phyloP scores from a whole-genome alignment of 2,113 vertebrate genomes.

The Corythoichthys intestinalis region DNA sequence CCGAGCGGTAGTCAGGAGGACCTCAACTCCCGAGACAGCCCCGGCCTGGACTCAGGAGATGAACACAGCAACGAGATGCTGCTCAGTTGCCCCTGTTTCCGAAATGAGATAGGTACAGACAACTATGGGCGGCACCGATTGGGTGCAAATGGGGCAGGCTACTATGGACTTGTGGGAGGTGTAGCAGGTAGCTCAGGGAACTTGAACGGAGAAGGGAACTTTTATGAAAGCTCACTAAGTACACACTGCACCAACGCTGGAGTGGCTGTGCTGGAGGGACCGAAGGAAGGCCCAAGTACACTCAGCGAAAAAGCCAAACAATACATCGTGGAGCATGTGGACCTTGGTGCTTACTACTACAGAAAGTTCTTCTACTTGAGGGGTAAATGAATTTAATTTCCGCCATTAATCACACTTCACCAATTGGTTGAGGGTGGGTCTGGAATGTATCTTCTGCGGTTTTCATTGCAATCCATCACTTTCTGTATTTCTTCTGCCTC shows the following conservation, averaged over 20 bases:
- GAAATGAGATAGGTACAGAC: constrained; percentile 90
- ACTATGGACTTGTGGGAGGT: constrained; percentile 38
- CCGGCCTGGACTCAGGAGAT: constrained; percentile 83
- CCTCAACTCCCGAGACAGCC: constrained; percentile 84
- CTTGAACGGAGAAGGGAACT: constrained; percentile 74
- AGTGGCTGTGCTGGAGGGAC: constrained; percentile 88
- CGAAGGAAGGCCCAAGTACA: constrained; percentile 82
- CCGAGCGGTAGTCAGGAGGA: constrained; percentile 93
- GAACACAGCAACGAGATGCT: constrained; percentile 94
- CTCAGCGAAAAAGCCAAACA: constrained; percentile 86
- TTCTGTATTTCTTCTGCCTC: constrained; percentile 14
- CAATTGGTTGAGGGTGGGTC: background rate
- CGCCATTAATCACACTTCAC: constrained; percentile 4
- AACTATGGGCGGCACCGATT: constrained; percentile 81
- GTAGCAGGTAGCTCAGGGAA: constrained; percentile 48
- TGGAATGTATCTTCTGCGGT: background rate
- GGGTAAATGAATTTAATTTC: constrained; percentile 69
- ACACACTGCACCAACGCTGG: constrained; percentile 92
- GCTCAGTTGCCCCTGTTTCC: constrained; percentile 90
- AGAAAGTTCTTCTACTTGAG: constrained; percentile 90
- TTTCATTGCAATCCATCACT: background rate
- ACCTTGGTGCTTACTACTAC: constrained; percentile 91
- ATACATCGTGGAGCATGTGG: constrained; percentile 91
- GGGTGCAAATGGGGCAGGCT: constrained; percentile 33
- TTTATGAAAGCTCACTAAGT: constrained; percentile 85